Conservation (phyloP, 2,113 vertebrate species). For the Protobothrops mucrosquamatus region DNA sequence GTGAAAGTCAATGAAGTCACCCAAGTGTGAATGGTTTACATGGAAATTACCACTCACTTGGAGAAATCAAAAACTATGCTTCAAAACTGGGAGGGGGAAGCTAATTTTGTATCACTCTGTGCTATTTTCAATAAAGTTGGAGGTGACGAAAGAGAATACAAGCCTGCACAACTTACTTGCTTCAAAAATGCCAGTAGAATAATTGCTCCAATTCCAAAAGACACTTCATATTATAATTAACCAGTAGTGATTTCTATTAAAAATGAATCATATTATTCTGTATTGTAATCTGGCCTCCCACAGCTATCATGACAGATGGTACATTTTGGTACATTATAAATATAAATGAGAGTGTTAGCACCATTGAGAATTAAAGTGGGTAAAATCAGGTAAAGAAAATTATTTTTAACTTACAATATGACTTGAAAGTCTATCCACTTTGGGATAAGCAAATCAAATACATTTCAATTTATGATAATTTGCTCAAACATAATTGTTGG, state of each 20-base stretch:
- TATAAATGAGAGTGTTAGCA: conserved; percentile 63
- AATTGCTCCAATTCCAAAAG: conserved; percentile 55
- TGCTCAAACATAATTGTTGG: conserved; percentile 33
- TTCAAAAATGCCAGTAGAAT: conserved; percentile 34
- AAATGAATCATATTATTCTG: conserved; percentile 50
- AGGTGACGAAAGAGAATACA: not conserved
- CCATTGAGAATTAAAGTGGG: conserved; percentile 54
- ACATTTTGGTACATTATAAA: conserved; percentile 64
- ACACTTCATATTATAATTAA: conserved; percentile 57
- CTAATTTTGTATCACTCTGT: conserved; percentile 3
- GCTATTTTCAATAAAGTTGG: not conserved
- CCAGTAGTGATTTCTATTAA: conserved; percentile 53
- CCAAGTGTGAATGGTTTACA: not conserved
- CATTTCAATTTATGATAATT: not conserved
- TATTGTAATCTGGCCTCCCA: conserved; percentile 51
- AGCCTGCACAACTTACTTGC: conserved; percentile 16
- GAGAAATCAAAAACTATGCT: not conserved
- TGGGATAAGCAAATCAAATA: not conserved
- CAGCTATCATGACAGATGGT: conserved; percentile 57
- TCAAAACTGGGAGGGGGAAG: not conserved
- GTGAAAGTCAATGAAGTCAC: not conserved
- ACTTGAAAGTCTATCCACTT: conserved; percentile 44
- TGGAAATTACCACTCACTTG: conserved; percentile 4
- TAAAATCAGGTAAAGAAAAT: conserved; percentile 56
- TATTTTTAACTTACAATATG: conserved; percentile 45